These are phyloP conservation scores for Pluvianellus socialis DNA, from an alignment of 2,113 vertebrate species.

Conservation along the genomic window DNA sequence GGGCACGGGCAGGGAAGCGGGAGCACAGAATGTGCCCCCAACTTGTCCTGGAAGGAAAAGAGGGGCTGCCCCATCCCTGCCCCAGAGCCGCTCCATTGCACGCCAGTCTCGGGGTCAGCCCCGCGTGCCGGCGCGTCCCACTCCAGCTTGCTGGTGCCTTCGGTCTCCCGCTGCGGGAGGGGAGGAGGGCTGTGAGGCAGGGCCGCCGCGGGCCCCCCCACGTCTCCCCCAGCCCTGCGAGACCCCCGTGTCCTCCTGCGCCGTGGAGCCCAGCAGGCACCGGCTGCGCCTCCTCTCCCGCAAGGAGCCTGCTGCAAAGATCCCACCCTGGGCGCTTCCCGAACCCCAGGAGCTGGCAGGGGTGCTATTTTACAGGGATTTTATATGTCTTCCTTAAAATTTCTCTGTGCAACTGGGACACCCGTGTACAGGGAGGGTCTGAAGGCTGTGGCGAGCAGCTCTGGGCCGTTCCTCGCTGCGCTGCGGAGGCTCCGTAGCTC, in stretches of 20 bases:
- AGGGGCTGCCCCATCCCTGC: neutral
- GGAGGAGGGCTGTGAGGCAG: neutral
- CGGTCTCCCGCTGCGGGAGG: neutral
- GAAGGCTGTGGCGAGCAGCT: neutral
- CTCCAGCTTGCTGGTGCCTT: conserved; percentile 8
- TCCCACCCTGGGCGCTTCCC: neutral
- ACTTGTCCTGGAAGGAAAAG: neutral
- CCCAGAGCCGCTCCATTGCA: neutral
- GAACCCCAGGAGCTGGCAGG: neutral
- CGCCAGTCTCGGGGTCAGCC: neutral
- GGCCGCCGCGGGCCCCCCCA: neutral
- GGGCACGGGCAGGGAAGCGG: neutral
- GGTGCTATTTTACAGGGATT: conserved; percentile 19
- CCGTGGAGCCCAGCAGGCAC: neutral
- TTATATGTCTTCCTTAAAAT: conserved; percentile 21
- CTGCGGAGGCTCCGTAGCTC: neutral
- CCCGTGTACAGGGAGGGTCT: accelerated
- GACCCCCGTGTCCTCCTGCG: neutral
- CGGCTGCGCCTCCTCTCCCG: neutral
- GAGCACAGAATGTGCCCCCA: neutral
- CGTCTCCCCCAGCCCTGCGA: neutral
- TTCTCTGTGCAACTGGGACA: neutral
- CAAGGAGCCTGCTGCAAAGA: neutral
- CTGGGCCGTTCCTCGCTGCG: neutral
- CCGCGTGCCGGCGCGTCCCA: neutral